Base-by-base conservation (phyloP, 53 echinoderm and acorn worm genomes). In the Crossaster papposus region DNA sequence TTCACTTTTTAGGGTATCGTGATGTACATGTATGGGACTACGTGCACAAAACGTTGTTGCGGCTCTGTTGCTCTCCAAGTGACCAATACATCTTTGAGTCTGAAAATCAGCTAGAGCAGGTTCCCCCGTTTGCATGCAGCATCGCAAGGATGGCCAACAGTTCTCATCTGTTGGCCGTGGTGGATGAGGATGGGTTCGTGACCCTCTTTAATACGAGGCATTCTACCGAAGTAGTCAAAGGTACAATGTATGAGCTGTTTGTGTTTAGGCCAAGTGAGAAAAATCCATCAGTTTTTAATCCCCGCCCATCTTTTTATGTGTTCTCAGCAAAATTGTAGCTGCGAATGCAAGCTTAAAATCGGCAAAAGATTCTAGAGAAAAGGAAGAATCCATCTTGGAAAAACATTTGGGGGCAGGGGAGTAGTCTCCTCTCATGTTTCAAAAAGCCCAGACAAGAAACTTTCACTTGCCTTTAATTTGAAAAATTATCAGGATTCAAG, bases 101-200 rank as follows among this genome's bases (percentile, higher is more conserved):
- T 18, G 92, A 92, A 36, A 79, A 85, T 79, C 84, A 79, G 26
- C 90, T 85, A 34, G 94, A 92, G 58, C 92, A 90, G 54, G 95
- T 99, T n/a, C 99, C 99, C 15, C 94, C 99, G 12, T 96, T 99
- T 81, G 93, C 95, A 28, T 96, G 96, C 73, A 77, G 92, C 64
- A 96, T 95, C 81, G 89, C 92, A 23, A 81, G 78, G 55, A 83
- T 84, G 79, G 30, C 92, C 20, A 75, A 81, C 32, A 72, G 64
- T 81, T 72, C 77, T 52, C 91, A 95, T 72, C 83, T 95, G 24
- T 82, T 96, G 22, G 99, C 99, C n/a, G 91, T 92, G 63, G 96
- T 96, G 31, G 99, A 99, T 92, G 99, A 99, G 86, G 99, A 99
- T 93, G 99, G 99, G 9, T 65, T 81, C 51, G 92, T 99, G 63